Conservation (phyloP, 2,888 invertebrate species). For the Andrena flavipes region DNA sequence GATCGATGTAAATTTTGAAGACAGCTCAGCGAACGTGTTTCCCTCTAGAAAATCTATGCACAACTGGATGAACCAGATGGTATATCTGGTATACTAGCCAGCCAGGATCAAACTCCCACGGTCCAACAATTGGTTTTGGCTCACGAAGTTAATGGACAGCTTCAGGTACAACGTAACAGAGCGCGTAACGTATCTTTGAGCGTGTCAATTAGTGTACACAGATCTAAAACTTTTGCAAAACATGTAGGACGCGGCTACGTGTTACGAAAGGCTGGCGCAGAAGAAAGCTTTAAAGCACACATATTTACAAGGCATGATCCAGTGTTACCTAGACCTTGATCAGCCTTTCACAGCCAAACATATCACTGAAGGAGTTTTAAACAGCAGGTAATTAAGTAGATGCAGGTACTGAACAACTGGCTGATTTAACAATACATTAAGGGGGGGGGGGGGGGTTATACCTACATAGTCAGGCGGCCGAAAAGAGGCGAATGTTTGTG, state of each 20-base stretch:
- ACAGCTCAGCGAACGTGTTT: neutral
- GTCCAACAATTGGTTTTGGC: slow-evolving; percentile 93
- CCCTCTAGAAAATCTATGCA: slow-evolving; percentile 91
- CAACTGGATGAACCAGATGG: slow-evolving; percentile 96
- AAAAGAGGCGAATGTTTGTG: no score
- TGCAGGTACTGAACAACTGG: slow-evolving; percentile 30
- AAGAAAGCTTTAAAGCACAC: slow-evolving; percentile 84
- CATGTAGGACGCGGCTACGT: slow-evolving; percentile 91
- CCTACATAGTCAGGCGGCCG: no score
- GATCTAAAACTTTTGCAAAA: slow-evolving; percentile 15
- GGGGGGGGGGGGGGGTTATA: no score
- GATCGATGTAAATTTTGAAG: neutral
- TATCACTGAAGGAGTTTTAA: slow-evolving; percentile 89
- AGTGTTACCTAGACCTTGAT: slow-evolving; percentile 94
- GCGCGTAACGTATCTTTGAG: neutral
- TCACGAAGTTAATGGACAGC: slow-evolving; percentile 93
- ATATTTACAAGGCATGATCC: slow-evolving; percentile 90
- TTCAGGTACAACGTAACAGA: slow-evolving; percentile 85
- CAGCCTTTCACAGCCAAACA: slow-evolving; percentile 94
- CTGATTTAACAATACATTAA: neutral
- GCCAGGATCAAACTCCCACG: slow-evolving; percentile 91
- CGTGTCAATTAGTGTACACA: neutral
- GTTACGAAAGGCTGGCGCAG: slow-evolving; percentile 93
- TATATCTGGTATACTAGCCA: slow-evolving; percentile 91
- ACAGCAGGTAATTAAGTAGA: slow-evolving; percentile 85